phyloP scores from a whole-genome alignment of 2,797 vertebrate species.

The Melopsittacus undulatus region DNA sequence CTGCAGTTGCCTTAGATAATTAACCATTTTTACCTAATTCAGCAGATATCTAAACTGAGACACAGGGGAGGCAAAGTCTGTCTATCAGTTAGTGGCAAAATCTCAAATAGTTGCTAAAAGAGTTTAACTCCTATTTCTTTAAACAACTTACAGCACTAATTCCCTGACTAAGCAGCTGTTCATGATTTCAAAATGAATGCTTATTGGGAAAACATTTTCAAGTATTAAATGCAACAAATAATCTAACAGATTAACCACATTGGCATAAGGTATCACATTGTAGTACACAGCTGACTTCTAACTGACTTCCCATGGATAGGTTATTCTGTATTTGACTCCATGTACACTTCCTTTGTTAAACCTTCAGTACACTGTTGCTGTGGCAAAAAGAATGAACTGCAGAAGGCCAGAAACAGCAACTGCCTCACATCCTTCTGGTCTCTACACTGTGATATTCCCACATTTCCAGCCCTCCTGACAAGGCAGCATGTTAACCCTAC shows the following conservation, averaged over 20 bases:
- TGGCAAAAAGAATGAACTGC: not conserved
- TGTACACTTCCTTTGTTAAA: not conserved
- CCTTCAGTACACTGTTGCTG: not conserved
- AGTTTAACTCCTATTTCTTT: not conserved
- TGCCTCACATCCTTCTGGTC: not conserved
- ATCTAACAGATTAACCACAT: not conserved
- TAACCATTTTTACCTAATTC: not conserved
- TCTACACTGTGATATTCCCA: accelerated
- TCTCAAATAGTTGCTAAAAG: not conserved
- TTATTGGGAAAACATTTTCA: not conserved
- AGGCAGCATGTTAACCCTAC: not conserved
- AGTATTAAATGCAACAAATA: not conserved
- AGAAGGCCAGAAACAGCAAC: accelerated
- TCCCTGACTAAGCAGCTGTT: not conserved
- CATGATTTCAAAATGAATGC: not conserved
- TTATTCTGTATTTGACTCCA: not conserved
- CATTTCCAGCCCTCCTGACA: not conserved
- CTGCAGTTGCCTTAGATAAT: not conserved
- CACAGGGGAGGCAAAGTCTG: not conserved
- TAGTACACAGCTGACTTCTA: not conserved
- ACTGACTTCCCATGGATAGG: not conserved
- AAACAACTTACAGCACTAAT: not conserved
- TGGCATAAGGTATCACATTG: not conserved
- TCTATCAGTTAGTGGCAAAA: not conserved
- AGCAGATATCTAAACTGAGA: not conserved